Evolutionary conservation across 2,797 vertebrate genomes (phyloP), one percentile per base, ranked within the genome.

Genomic region (Phoxinus dragarum): DNA sequence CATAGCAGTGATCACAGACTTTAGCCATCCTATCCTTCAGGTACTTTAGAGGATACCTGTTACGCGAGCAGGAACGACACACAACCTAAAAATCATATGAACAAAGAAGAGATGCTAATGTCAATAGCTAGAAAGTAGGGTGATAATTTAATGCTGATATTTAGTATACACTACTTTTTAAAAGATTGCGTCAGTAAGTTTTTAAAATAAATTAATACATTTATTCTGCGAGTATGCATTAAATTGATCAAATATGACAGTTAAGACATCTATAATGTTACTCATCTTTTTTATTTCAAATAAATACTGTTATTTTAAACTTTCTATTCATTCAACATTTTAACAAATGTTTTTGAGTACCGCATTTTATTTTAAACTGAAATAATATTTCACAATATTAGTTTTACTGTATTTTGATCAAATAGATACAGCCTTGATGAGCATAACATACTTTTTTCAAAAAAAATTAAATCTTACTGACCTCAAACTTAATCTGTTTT

Each of bases 21-120:
- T 99, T 99, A 86, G 96, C 97, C 93, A 96, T 91, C 76, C 97
- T 93, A 92, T 98, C 97, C 94, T 97, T 99, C 93, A 99, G 97
- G 95, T 99, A 99, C 95, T 97, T 99, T 87, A 99, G 95, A 10
- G 98, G 97, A 91, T 97, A 98, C 94, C 98, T 97, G 94, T 99
- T 98, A 89, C 96, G 95, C 16, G 97, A 99, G 89, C 98, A 99
- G 87, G 97, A 96, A 42, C 97, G 96, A 90, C 98, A 99, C 87
- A 99, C 96, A 72, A 99, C 98, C 98, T 99, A 92, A 73, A 88
- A 79, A 59, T 38, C 79, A 76, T 21, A 27, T 75, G 36, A 86
- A 42, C 38, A 85, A 38, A 77, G n/a, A 47, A 36, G 49, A 49
- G 44, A 74, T 19, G 8, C 16, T 31, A 19, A 74, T 40, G 74